These are phyloP conservation scores for Diacarnus erythraeanus DNA, from an alignment of 37 sponge, comb jelly and placozoan genomes.

Conservation along the genomic window DNA sequence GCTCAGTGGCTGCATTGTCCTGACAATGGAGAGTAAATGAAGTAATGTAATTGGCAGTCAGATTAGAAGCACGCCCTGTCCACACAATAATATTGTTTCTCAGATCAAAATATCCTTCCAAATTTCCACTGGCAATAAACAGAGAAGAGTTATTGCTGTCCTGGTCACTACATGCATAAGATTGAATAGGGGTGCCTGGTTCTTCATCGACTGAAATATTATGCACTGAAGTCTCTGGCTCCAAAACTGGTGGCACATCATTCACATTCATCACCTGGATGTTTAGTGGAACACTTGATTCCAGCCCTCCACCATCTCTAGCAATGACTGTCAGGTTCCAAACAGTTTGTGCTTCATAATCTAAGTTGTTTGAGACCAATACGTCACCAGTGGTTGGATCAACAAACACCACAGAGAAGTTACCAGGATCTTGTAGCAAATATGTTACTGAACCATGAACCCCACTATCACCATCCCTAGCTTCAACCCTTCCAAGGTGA, in stretches of 20 bases:
- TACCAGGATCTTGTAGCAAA: conserved; percentile 39
- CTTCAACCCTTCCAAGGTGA: conserved; percentile 32
- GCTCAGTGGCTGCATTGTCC: conserved; percentile 11
- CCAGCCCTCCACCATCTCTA: conserved; percentile 49
- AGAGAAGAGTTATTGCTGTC: conserved; percentile 38
- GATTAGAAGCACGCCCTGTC: background rate
- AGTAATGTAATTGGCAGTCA: conserved; percentile 1
- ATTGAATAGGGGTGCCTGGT: conserved; percentile 27
- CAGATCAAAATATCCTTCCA: conserved; percentile 35
- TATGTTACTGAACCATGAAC: conserved; percentile 50
- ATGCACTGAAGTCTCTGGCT: conserved; percentile 19
- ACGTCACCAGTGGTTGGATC: conserved; percentile 45
- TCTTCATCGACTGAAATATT: conserved; percentile 22
- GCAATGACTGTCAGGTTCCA: conserved; percentile 64
- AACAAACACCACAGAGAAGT: conserved; percentile 42
- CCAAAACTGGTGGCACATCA: conserved; percentile 47
- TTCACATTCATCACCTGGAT: conserved; percentile 44
- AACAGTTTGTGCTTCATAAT: conserved; percentile 34
- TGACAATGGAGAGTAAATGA: conserved; percentile 39
- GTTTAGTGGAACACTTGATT: conserved; percentile 21
- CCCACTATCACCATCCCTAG: conserved; percentile 63
- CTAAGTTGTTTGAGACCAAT: conserved; percentile 44
- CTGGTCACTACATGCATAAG: conserved; percentile 48
- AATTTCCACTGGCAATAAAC: conserved; percentile 31
- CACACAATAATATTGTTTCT: conserved; percentile 34